phyloP scores from a whole-genome alignment of 2,797 vertebrate species.

The Pseudopleuronectes americanus region DNA sequence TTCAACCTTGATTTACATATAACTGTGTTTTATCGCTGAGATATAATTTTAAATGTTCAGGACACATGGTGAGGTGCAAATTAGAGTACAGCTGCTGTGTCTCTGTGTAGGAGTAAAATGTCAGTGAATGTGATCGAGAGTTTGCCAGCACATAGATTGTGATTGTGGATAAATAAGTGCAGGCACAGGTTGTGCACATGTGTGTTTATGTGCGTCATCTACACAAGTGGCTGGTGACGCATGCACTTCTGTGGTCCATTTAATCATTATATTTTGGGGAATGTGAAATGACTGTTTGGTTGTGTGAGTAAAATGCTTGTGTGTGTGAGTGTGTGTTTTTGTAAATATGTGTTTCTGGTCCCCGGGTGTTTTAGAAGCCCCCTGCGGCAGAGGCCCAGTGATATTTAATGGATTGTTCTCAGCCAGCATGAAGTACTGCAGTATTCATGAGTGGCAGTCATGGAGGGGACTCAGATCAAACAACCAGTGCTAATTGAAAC shows the following conservation, averaged over 20 bases:
- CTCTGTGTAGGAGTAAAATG: not conserved
- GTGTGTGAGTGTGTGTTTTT: constrained; percentile 9
- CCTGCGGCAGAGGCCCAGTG: constrained; percentile 51
- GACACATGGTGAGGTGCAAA: not conserved
- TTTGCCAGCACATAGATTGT: too few relatives aligned
- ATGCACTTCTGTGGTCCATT: not conserved
- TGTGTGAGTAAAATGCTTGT: constrained; percentile 10
- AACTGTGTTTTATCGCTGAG: not conserved
- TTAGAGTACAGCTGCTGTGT: not conserved
- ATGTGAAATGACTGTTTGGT: constrained; percentile 5
- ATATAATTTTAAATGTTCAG: not conserved
- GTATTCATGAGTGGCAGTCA: constrained; percentile 57
- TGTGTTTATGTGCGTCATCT: not conserved
- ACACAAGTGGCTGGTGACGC: constrained; percentile 1
- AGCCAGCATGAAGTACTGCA: constrained; percentile 43
- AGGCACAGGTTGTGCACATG: not conserved
- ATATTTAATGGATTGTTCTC: constrained; percentile 67
- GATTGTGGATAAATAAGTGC: too few relatives aligned
- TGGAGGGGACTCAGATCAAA: constrained; percentile 59
- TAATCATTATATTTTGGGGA: not conserved
- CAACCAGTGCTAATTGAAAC: constrained; percentile 64
- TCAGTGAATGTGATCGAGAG: not conserved
- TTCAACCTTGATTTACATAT: not conserved
- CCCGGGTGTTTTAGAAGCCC: constrained; percentile 42
- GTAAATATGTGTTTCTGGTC: constrained; percentile 35